Base-by-base conservation (phyloP, 2,888 invertebrate species). In the Drosophila histrio region DNA sequence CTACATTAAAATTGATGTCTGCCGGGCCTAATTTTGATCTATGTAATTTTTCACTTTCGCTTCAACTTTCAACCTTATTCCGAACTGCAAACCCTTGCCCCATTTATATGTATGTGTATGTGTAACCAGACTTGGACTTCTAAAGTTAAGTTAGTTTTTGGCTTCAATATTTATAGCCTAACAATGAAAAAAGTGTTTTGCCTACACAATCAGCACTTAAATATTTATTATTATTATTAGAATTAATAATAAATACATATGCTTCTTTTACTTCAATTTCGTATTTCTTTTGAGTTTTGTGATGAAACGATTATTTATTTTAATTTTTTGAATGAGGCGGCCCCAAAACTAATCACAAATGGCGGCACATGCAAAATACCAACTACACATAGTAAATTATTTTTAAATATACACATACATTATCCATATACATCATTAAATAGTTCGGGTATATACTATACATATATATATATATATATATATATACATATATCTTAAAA, bases 1-100 rank as follows among this genome's bases (percentile, higher is more conserved):
- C 89, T 88, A 89, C 89, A 81, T 78, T 85, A 73, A 83, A 87
- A 87, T 78, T 82, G 62, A 87, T 77, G 75, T 72, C 46, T 60
- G 41, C 30, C 26, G 38, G 50, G 50, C 19, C 50, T 28, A 52
- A 52, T 52, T 52, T 50, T 38, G 26, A 50, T 50, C 36, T 26
- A 50, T 30, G n/a, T 21, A 5, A 19, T 19, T n/a, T n/a, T 21
- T 47, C 13, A 32, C 47, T 5, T 9, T n/a, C 8, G 6, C 19
- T 72, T 72, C 72, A 70, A 46, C 64, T 49, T 19, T 50, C 56
- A 44, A 61, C 41, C 22, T 38, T 15, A 26, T 43, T 36, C 28
- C 19, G 43, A 72, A 74, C 39, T 52, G 41, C 68, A 74, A 76
- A 72, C 64, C 69, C 69, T 72, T 73, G 62, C 65, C 36, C 11